Percentiles rank a stretch among this genome's conserved stretches.
Conservation (phyloP, 2,113 vertebrate species). For the Barnardius zonarius region DNA sequence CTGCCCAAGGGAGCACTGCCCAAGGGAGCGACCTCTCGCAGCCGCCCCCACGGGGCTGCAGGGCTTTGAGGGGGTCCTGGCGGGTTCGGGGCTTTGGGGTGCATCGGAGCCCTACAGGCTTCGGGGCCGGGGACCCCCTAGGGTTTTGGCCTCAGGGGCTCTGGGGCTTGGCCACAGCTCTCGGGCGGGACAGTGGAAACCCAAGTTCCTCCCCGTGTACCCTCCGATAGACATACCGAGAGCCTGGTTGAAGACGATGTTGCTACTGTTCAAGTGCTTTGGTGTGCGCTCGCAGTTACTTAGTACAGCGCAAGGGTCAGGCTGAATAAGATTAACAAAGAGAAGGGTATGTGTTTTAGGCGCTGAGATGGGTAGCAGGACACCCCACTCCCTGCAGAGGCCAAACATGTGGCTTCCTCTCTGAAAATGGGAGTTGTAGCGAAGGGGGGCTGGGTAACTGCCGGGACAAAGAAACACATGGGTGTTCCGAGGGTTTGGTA, state of each 20-base stretch:
- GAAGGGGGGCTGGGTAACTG: background rate
- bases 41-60: background rate
- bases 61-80: background rate
- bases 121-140: background rate
- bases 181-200: background rate
- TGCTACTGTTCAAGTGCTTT: background rate
- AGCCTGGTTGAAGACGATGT: background rate
- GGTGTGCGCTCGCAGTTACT: fast-evolving
- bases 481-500: background rate
- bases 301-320: background rate
- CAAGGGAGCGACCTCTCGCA: background rate
- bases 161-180: background rate
- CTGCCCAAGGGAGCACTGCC: conserved; percentile 30
- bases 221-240: background rate
- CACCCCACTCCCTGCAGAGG: background rate
- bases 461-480: conserved; percentile 30
- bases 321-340: background rate
- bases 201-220: background rate
- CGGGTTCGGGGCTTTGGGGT: background rate
- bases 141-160: background rate
- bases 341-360: fast-evolving
- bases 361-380: background rate
- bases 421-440: conserved; percentile 22
- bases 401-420: background rate
- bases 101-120: background rate